Evolutionary conservation across 2,113 vertebrate species (phyloP), one percentile per base, ranked within the genome.

Genomic region (Onychostruthus taczanowskii): DNA sequence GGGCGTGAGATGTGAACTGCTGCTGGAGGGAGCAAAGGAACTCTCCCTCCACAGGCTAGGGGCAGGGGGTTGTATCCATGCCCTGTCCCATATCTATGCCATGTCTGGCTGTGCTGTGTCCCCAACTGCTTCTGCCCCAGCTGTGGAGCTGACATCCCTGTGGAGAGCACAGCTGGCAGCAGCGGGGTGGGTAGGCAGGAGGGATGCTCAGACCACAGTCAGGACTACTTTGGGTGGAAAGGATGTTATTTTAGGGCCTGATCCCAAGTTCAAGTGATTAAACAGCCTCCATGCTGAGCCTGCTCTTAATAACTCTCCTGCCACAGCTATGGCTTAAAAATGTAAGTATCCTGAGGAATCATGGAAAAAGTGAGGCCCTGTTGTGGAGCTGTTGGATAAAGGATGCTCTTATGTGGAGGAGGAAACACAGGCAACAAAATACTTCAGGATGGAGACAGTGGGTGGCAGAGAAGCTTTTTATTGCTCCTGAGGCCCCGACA

Each of bases 31-130:
- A 20, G 16, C 0, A 1, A 17, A 13, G 53, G 56, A 52, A 15
- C 37, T 68, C 24, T 61, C 61, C 75, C 66, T 84, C 35, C 59
- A 30, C 21, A 6, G 37, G 61, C 59, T 47, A 4, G 0, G 50
- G 28, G 13, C 16, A 6, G 23, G 55, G 73, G 13, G 16, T 61
- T 0, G 0, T 31, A 3, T 39, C 72, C 30, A 1, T 23, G 44
- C 49, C 0, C 0, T 55, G 35, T 9, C 58, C 8, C 55, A 8
- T 19, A 7, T 37, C 53, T 67, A 1, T 59, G 84, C 63, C 73
- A 5, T 6, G 12, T 10, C 87, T 8, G 9, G 53, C 75, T 4
- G 3, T 18, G 64, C 75, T 1, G 0, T 64, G 83, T 27, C 70
- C 4, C 2, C 10, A 0, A 27, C 9, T 0, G 10, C 59, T 77